phyloP scores from a whole-genome alignment of 2,113 vertebrate species.

The Apteryx owenii region DNA sequence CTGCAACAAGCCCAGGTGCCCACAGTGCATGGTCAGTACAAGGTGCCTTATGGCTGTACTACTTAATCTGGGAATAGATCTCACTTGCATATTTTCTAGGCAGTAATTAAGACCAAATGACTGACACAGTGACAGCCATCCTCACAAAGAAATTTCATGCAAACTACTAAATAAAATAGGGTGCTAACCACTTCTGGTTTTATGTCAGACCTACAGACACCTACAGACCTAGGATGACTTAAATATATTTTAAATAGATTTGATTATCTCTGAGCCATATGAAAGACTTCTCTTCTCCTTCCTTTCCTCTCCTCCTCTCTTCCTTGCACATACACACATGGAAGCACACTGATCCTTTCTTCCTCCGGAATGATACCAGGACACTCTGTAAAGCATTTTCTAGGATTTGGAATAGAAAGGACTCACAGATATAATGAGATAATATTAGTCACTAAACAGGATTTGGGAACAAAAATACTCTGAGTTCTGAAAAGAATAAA shows the following conservation, averaged over 20 bases:
- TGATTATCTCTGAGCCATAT: not conserved
- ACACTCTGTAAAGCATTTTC: not conserved
- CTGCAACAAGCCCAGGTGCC: not conserved
- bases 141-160: too few species aligned
- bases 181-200: not conserved
- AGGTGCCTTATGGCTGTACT: rapidly evolving
- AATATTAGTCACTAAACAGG: not conserved
- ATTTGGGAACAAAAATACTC: not conserved
- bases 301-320: not conserved
- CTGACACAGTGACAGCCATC: not conserved
- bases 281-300: not conserved
- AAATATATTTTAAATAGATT: not conserved
- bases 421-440: not conserved
- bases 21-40: rapidly evolving
- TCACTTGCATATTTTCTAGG: not conserved
- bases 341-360: not conserved
- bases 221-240: not conserved
- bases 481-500: not conserved
- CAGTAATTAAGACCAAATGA: not conserved
- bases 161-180: not conserved
- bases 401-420: not conserved
- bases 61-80: rapidly evolving
- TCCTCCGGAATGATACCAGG: not conserved
- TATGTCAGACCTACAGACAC: not conserved
- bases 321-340: not conserved